Conservation (phyloP, 2,113 vertebrate species). For the Antechinus stuartii region DNA sequence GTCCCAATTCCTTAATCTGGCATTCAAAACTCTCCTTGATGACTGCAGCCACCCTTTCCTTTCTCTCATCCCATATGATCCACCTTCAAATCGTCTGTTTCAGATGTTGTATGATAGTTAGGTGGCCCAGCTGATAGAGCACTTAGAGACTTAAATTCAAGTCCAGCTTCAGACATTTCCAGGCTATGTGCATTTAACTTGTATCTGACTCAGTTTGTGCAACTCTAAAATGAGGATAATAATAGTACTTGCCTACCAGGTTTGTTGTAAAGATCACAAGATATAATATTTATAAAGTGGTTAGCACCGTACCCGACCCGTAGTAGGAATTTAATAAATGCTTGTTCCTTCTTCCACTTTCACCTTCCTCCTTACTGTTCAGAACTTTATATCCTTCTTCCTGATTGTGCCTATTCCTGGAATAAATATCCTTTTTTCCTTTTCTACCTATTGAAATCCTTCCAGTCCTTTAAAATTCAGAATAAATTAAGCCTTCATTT, state of each 20-base stretch:
- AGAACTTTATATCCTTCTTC: neutral
- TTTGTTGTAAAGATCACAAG: neutral
- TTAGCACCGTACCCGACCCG: no score
- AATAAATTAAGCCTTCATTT: neutral
- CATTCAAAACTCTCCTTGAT: neutral
- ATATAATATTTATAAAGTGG: neutral
- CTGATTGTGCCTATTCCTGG: neutral
- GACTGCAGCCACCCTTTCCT: neutral
- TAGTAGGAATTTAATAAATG: neutral
- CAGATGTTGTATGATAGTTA: no score
- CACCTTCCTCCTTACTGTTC: neutral
- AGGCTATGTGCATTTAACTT: neutral
- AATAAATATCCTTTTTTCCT: neutral
- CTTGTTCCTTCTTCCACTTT: neutral
- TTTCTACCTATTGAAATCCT: neutral
- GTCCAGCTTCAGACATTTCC: no score
- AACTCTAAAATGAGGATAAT: neutral
- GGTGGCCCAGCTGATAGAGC: neutral
- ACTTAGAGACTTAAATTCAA: neutral
- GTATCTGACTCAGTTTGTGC: neutral
- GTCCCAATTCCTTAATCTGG: neutral
- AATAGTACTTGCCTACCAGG: no score
- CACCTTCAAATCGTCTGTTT: neutral
- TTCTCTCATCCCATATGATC: neutral
- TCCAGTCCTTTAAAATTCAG: neutral